phyloP scores from a whole-genome alignment of 2,888 invertebrate species.

The Clivina fossor region DNA sequence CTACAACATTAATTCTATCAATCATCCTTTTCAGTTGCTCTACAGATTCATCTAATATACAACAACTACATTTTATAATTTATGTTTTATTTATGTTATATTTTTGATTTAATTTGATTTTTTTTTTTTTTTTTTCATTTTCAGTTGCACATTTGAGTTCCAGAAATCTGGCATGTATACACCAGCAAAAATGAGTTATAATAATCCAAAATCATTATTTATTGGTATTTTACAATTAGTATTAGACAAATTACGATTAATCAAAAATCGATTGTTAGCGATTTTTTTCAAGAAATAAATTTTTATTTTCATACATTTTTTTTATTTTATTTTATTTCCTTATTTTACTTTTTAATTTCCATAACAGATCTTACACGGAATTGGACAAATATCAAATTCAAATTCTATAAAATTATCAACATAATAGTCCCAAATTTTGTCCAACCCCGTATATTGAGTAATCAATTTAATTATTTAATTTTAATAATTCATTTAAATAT shows the following conservation, averaged over 20 bases:
- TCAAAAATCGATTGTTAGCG: too few relatives aligned
- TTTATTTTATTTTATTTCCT: conserved; percentile 32
- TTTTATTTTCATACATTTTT: conserved; percentile 31
- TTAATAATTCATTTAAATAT: too few relatives aligned
- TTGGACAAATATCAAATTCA: too few relatives aligned
- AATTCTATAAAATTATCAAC: too few relatives aligned
- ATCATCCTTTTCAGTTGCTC: too few relatives aligned
- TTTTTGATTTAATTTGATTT: conserved; percentile 7
- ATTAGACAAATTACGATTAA: conserved; percentile 9
- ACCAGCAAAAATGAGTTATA: not conserved
- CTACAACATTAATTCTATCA: too few relatives aligned
- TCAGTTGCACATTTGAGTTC: conserved; percentile 17
- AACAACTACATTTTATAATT: conserved; percentile 39
- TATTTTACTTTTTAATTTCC: conserved; percentile 32
- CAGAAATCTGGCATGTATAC: conserved; percentile 3
- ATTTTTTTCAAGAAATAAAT: too few relatives aligned
- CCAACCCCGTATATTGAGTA: too few relatives aligned
- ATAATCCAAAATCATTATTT: not conserved
- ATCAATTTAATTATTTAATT: too few relatives aligned
- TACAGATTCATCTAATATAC: too few relatives aligned
- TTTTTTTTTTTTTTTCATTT: conserved; percentile 15
- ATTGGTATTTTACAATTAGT: not conserved
- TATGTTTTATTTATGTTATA: conserved; percentile 8
- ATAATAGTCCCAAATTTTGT: too few relatives aligned
- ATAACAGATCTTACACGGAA: too few relatives aligned